A percentile compares a stretch with the other conserved stretches of the same genome.
These are phyloP conservation scores for Conus betulinus DNA, from an alignment of 1,140 invertebrate species.

Conservation along the genomic window DNA sequence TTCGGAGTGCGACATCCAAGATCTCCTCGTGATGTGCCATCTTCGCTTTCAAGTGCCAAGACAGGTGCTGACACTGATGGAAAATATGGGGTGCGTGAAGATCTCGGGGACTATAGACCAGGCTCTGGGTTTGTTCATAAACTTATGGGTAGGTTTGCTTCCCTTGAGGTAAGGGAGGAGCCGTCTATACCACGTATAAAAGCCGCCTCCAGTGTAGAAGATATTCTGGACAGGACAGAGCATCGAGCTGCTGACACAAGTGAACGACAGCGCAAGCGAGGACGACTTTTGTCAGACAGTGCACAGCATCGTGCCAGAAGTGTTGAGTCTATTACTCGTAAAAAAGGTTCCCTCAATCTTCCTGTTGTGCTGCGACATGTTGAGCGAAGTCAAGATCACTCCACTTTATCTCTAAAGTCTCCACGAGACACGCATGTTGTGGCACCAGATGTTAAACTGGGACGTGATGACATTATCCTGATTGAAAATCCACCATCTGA, in stretches of 20 bases:
- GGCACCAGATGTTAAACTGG: constrained; percentile 62
- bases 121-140: constrained; percentile 72
- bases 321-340: constrained; percentile 23
- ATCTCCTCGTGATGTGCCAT: constrained; percentile 6
- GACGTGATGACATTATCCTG: constrained; percentile 65
- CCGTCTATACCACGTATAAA: constrained; percentile 45
- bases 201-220: constrained; percentile 67
- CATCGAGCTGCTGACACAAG: constrained; percentile 17
- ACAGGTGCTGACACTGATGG: neutral
- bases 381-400: constrained; percentile 32
- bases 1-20: constrained; percentile 38
- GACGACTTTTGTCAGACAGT: constrained; percentile 9
- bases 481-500: constrained; percentile 57
- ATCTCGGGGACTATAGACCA: constrained; percentile 66
- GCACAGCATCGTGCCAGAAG: constrained; percentile 30
- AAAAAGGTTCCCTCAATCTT: constrained; percentile 13
- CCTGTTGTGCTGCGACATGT: constrained; percentile 36
- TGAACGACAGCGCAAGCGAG: neutral
- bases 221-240: constrained; percentile 46
- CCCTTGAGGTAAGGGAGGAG: constrained; percentile 54
- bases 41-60: neutral
- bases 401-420: constrained; percentile 14
- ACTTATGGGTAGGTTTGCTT: constrained; percentile 66
- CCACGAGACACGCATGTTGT: constrained; percentile 39
- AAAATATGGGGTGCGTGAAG: constrained; percentile 42